These are phyloP conservation scores for Acropora tenuis DNA, from an alignment of 64 coral and sea anemone genomes.

Conservation along the genomic window DNA sequence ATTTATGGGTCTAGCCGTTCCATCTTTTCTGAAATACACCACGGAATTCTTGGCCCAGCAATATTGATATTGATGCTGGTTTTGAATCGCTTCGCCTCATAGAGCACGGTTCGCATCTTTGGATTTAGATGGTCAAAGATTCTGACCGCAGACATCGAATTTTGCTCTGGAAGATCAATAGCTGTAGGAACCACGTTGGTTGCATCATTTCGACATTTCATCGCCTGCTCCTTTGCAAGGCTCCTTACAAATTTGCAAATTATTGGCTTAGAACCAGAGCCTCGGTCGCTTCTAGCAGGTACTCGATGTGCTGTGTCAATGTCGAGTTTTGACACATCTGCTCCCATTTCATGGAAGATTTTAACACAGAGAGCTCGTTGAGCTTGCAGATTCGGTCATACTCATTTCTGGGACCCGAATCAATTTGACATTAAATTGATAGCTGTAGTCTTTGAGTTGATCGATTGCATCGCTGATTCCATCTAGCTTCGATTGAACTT, in stretches of 20 bases:
- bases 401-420: slow-evolving; percentile 27
- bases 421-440: slow-evolving; percentile 64
- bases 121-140: slow-evolving; percentile 78
- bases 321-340: slow-evolving; percentile 30
- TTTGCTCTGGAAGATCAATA: not conserved
- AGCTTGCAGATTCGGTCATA: slow-evolving; percentile 27
- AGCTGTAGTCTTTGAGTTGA: slow-evolving; percentile 10
- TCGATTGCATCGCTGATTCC: not conserved
- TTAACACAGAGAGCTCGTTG: slow-evolving; percentile 40
- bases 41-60: slow-evolving; percentile 68
- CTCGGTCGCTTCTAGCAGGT: slow-evolving; percentile 18
- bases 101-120: slow-evolving; percentile 53
- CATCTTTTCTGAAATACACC: slow-evolving; percentile 54
- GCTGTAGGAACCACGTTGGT: not conserved
- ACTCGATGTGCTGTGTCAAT: slow-evolving; percentile 68
- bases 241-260: slow-evolving; percentile 45
- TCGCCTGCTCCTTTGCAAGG: slow-evolving; percentile 25
- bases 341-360: slow-evolving; percentile 51
- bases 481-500: not conserved
- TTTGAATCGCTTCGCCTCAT: slow-evolving; percentile 67
- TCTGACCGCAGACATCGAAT: slow-evolving; percentile 18
- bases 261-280: slow-evolving; percentile 16
- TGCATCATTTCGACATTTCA: slow-evolving; percentile 17
- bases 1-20: slow-evolving; percentile 35
- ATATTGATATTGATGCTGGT: slow-evolving; percentile 68